Evolutionary conservation across 2,113 vertebrate genomes (phyloP).

Genomic region (Tapirus terrestris): DNA sequence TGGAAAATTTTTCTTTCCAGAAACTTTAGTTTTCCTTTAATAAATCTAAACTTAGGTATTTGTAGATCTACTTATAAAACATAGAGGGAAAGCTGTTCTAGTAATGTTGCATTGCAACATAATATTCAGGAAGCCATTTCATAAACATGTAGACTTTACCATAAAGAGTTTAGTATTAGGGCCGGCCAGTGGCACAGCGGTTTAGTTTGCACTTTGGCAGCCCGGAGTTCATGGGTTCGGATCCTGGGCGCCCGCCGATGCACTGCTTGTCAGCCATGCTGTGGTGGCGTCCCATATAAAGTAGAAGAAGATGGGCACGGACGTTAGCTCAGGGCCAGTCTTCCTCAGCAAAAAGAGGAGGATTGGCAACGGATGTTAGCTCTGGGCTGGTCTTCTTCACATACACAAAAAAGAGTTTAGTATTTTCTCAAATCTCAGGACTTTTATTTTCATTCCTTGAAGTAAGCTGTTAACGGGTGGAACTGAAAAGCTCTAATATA

Average conservation of each 20-base stretch:
- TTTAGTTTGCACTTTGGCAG: too few species aligned
- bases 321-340: too few species aligned
- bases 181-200: too few species aligned
- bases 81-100: not conserved
- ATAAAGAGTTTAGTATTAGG: not conserved
- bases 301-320: too few species aligned
- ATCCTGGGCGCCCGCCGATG: too few species aligned
- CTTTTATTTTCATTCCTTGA: conserved; percentile 34
- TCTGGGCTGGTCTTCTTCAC: too few species aligned
- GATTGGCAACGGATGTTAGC: too few species aligned
- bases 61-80: not conserved
- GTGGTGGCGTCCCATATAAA: too few species aligned
- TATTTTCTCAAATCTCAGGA: conserved; percentile 21
- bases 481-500: conserved; percentile 14
- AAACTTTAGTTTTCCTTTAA: conserved; percentile 35
- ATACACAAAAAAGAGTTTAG: not conserved
- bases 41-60: not conserved
- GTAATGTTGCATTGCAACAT: not conserved
- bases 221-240: too few species aligned
- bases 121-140: not conserved
- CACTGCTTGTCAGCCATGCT: too few species aligned
- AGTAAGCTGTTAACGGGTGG: not conserved
- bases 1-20: not conserved
- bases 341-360: too few species aligned
- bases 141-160: not conserved